Base-by-base conservation (phyloP, 2,888 invertebrate species). In the Macrosiphum euphorbiae region DNA sequence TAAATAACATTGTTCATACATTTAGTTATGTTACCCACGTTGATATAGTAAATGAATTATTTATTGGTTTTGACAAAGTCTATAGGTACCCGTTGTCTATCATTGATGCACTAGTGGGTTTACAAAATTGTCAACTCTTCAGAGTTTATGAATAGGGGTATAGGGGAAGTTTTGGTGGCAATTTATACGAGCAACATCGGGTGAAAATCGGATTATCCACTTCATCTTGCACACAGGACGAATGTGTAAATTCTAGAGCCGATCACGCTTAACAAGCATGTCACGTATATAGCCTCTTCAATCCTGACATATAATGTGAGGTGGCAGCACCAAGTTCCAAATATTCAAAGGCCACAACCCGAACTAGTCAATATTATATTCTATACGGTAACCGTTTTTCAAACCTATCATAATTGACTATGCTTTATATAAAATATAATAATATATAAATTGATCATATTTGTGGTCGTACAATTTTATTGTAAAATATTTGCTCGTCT, bases 281-380 rank as follows among this genome's bases (percentile, higher is more conserved):
- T 93, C 93, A 93, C 93, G 93, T 93, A 84, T 90, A 89, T 61
- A 86, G 58, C 90, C 90, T 93, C 93, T 90, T 93, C 93, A 85
- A 93, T 93, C 86, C 50, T 86, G 93, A 93, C 93, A 50, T 90
- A 84, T 93, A 90, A 93, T 93, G 85, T 84, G 58, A 89, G n/a
- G 90, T 93, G 89, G 89, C 58, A 90, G 93, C 50, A 55, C 41
- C 41, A 28, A 92, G 88, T 88, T 90, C 85, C 58, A 86, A 93
- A 93, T 93, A 90, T 93, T 90, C 85, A 93, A 90, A 61, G 85
- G 85, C 85, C 85, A 55, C 78, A 84, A n/a, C 55, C 85, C 85
- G n/a, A 61, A 41, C 93, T 35, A 90, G 78, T 84, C 50, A 85
- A 90, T 93, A 85, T 93, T 88, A 28, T 47, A 93, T 93, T 84